Conservation (phyloP, 2,797 vertebrate species). For the Falco cherrug region DNA sequence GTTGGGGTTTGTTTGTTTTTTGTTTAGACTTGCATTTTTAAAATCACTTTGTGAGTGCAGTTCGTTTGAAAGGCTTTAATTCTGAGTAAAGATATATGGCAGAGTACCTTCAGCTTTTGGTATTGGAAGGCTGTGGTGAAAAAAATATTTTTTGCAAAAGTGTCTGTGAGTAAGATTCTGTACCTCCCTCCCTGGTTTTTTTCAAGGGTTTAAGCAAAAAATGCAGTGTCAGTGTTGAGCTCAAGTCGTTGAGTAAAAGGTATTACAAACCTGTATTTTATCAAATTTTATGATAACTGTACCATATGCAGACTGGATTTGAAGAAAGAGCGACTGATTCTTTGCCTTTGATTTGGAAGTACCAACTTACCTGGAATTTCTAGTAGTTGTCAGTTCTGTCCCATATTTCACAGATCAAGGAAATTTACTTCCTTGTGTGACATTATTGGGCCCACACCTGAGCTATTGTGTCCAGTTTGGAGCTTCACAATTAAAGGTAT, state of each 20-base stretch:
- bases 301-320: background rate
- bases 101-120: background rate
- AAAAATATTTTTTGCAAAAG: background rate
- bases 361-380: background rate
- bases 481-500: background rate
- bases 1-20: background rate
- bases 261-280: background rate
- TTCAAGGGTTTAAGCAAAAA: background rate
- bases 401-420: background rate
- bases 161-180: background rate
- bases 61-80: background rate
- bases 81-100: background rate
- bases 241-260: background rate
- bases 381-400: background rate
- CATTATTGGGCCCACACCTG: background rate
- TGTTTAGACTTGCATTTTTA: background rate
- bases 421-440: background rate
- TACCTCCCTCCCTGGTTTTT: background rate
- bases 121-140: background rate
- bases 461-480: background rate
- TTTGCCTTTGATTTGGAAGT: constrained; percentile 7
- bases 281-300: background rate
- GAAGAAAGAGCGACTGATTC: background rate
- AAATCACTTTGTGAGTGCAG: background rate
- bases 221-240: background rate